Percentiles rank a stretch among this genome's conserved stretches.
phyloP scores from a whole-genome alignment of 2,797 vertebrate genomes.

The Brachymystax lenok region DNA sequence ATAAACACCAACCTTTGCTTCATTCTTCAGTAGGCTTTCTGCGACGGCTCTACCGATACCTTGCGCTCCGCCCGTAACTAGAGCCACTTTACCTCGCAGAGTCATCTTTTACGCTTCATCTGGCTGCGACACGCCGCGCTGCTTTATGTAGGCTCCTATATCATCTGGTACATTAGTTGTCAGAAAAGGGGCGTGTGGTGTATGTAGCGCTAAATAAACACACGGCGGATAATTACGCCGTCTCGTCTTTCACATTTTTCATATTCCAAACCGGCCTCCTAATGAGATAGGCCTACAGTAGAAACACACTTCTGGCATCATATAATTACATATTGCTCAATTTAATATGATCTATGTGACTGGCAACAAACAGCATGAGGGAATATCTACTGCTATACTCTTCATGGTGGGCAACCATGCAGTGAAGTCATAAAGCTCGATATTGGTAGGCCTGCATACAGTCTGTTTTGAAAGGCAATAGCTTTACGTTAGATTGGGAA shows the following conservation, averaged over 20 bases:
- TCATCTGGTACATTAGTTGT: conserved; percentile 17
- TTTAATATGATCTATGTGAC: neutral
- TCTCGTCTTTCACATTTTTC: conserved; percentile 26
- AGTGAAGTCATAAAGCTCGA: neutral
- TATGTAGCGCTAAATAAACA: conserved; percentile 21
- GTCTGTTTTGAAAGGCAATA: too few species aligned
- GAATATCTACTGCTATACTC: neutral
- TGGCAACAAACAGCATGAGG: neutral
- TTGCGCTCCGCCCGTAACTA: conserved; percentile 89
- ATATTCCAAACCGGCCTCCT: conserved; percentile 9
- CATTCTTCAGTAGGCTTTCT: conserved; percentile 47
- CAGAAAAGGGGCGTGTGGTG: conserved; percentile 42
- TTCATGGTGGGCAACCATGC: neutral
- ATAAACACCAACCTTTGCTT: conserved; percentile 47
- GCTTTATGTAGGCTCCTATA: neutral
- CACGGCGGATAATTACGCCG: conserved; percentile 9
- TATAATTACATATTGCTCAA: neutral
- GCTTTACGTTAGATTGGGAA: neutral
- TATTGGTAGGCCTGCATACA: too few species aligned
- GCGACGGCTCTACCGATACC: conserved; percentile 79
- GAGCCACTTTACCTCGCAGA: conserved; percentile 82
- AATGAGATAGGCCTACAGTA: neutral
- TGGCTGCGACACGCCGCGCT: neutral
- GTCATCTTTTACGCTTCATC: conserved; percentile 71
- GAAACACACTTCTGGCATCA: neutral